A percentile compares a stretch with the other conserved stretches of the same genome.
These are phyloP conservation scores for Pangasius macronema DNA, from an alignment of 2,797 vertebrate species.

Conservation along the genomic window DNA sequence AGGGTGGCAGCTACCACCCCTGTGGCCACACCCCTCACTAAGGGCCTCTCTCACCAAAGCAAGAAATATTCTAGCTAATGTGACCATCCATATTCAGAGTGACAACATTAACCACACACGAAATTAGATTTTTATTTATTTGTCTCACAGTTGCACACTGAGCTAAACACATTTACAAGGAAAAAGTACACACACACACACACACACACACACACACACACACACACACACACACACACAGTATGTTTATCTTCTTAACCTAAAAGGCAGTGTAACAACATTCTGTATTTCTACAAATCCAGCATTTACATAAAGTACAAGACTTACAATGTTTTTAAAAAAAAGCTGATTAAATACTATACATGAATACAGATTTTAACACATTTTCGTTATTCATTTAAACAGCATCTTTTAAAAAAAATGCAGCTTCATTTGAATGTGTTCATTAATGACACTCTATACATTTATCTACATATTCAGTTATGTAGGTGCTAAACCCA, in stretches of 20 bases:
- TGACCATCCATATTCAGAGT: not conserved
- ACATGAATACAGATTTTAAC: not conserved
- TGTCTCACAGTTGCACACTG: not conserved
- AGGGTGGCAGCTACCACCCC: not conserved
- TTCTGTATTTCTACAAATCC: not conserved
- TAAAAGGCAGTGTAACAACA: not conserved
- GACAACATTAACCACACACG: not conserved
- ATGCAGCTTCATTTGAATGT: not conserved
- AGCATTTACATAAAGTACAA: constrained; percentile 57
- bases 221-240: not conserved
- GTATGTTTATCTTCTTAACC: not conserved
- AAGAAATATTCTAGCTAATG: not conserved
- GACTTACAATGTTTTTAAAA: constrained; percentile 10
- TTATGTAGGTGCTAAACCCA: not conserved
- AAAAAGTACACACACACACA: not conserved
- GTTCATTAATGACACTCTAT: not conserved
- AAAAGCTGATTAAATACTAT: not conserved
- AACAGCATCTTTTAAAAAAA: not conserved
- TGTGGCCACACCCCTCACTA: not conserved
- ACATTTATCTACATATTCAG: not conserved
- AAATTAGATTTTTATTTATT: not conserved
- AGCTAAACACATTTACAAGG: not conserved
- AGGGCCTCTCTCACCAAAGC: not conserved
- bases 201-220: not conserved
- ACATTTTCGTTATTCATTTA: not conserved